phyloP scores from a whole-genome alignment of 53 echinoderm and acorn worm genomes.

The Echinarachnius parma region DNA sequence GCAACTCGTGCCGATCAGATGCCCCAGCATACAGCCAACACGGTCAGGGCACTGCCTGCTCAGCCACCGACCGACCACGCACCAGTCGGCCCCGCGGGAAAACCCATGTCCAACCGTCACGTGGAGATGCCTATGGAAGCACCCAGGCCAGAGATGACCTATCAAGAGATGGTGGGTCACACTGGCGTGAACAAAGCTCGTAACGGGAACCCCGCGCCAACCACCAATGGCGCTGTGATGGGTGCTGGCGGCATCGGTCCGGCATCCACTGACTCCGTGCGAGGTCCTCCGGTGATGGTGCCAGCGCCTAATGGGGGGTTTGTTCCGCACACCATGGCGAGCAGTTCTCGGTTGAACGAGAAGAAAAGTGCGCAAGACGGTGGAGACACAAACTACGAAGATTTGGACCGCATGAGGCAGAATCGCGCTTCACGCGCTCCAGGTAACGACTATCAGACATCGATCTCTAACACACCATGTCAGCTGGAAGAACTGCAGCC shows the following conservation, averaged over 20 bases:
- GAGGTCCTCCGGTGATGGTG: neutral
- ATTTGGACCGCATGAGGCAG: slow-evolving; percentile 22
- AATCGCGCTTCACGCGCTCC: slow-evolving; percentile 1
- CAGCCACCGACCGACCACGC: neutral
- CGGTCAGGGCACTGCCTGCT: slow-evolving; percentile 9
- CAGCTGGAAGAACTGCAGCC: slow-evolving; percentile 1
- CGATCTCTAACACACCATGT: slow-evolving; percentile 30
- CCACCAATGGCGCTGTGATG: neutral
- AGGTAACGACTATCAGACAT: slow-evolving; percentile 36
- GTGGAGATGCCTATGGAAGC: slow-evolving; percentile 7
- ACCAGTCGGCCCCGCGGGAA: neutral
- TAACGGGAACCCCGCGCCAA: neutral
- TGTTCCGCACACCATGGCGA: slow-evolving; percentile 20
- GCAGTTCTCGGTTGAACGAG: neutral
- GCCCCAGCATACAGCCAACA: neutral
- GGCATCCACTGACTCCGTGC: neutral
- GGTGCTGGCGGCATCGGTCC: neutral
- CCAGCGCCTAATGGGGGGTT: slow-evolving; percentile 34
- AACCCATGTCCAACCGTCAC: neutral
- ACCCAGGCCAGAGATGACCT: slow-evolving; percentile 12
- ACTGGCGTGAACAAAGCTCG: slow-evolving; percentile 20
- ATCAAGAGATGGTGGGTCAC: slow-evolving; percentile 39
- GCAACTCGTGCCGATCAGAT: neutral
- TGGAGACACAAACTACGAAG: slow-evolving; percentile 26
- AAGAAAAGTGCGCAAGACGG: neutral